These are phyloP conservation scores for Bombylius discolor DNA, from an alignment of 2,888 invertebrate species.

Conservation along the genomic window DNA sequence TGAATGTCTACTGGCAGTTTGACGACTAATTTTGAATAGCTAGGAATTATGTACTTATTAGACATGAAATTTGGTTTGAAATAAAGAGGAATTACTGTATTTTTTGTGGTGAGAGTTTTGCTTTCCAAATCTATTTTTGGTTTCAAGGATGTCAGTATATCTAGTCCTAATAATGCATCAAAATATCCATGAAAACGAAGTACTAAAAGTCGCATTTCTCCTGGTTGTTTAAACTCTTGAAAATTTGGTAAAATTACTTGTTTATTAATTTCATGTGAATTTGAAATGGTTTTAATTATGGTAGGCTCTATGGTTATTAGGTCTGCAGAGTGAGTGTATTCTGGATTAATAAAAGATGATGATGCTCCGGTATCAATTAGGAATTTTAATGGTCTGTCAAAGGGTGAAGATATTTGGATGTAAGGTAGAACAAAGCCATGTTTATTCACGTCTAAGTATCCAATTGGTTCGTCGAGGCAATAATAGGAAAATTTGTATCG, in stretches of 20 bases:
- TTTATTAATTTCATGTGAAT: slow-evolving; percentile 2
- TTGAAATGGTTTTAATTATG: slow-evolving; percentile 1
- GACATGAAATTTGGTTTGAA: slow-evolving; percentile 10
- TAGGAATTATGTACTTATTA: slow-evolving; percentile 3
- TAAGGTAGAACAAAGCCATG: slow-evolving; percentile 3
- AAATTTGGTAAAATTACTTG: slow-evolving; percentile 5
- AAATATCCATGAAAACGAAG: slow-evolving; percentile 7
- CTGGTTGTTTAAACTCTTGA: slow-evolving; percentile 3
- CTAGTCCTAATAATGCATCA: slow-evolving; percentile 3
- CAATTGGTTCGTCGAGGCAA: slow-evolving; percentile 2
- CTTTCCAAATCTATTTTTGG: slow-evolving; percentile 5
- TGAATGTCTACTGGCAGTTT: slow-evolving; percentile 7
- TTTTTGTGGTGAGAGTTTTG: background rate
- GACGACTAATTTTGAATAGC: slow-evolving; percentile 5
- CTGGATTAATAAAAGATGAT: too few relatives aligned
- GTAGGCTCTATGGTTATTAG: background rate
- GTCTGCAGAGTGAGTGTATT: slow-evolving; percentile 1
- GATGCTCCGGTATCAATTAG: slow-evolving; percentile 6
- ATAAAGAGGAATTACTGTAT: background rate
- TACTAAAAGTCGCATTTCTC: slow-evolving; percentile 1
- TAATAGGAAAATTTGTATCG: slow-evolving; percentile 1
- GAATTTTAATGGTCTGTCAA: slow-evolving; percentile 1
- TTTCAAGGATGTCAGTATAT: background rate
- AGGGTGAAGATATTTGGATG: slow-evolving; percentile 4
- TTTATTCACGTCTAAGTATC: slow-evolving; percentile 7